These are phyloP conservation scores for human (Homo sapiens) DNA, from an alignment of 2,113 vertebrate genomes.

Conservation along the genomic window GRCh38 chr15:37246501-37247000, in stretches of 20 bases:
- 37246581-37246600: not conserved
- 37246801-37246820: not conserved
- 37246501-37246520: constrained; percentile 46
- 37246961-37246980: not conserved
- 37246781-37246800: not conserved
- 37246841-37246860: not conserved
- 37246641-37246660: not conserved
- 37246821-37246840: not conserved
- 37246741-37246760: not conserved
- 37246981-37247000: not conserved
- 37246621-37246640: not conserved
- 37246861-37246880: not conserved
- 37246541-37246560: constrained; percentile 13
- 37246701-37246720: not conserved
- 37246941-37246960: not conserved
- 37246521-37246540: not conserved
- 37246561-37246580: not conserved
- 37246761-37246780: not conserved
- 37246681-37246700: not conserved
- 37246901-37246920: not conserved
- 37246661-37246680: not conserved
- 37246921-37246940: not conserved
- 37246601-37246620: not conserved
- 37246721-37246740: not conserved
- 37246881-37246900: not conserved